Evolutionary conservation across 2,888 invertebrate genomes (phyloP).

Genomic region (Folsomia candida): DNA sequence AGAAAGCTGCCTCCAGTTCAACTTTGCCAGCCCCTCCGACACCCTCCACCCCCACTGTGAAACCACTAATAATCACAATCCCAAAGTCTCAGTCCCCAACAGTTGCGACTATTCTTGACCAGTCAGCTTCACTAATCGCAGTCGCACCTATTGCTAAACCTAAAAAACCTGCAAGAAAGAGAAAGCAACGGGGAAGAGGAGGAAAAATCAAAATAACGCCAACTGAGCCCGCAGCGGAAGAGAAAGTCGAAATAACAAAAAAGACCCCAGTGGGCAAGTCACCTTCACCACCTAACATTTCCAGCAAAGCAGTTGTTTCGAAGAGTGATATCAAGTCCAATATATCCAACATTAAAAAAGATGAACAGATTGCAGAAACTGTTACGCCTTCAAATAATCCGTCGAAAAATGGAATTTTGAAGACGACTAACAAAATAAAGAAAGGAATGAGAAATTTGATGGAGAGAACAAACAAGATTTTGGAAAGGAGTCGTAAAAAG

Average conservation of each 20-base stretch:
- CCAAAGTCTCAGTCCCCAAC: too few species aligned
- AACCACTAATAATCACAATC: too few species aligned
- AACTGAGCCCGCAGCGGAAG: neutral
- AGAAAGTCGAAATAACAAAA: neutral
- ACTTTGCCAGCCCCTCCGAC: too few species aligned
- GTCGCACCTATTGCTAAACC: neutral
- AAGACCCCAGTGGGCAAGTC: neutral
- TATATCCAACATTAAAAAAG: neutral
- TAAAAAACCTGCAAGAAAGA: neutral
- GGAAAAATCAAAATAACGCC: neutral
- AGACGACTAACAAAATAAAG: slow-evolving; percentile 2
- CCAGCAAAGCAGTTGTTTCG: neutral
- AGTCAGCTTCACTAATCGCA: too few species aligned
- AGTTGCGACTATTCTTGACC: too few species aligned
- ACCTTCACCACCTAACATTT: too few species aligned
- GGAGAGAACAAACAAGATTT: slow-evolving; percentile 7
- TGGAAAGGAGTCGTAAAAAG: slow-evolving; percentile 10
- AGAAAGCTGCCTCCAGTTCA: too few species aligned
- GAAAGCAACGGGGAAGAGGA: neutral
- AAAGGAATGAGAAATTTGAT: slow-evolving; percentile 9
- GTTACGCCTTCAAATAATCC: too few species aligned
- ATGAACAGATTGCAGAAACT: too few species aligned
- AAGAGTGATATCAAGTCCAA: neutral
- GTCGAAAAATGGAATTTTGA: slow-evolving; percentile 5
- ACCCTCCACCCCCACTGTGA: too few species aligned